Base-by-base conservation (phyloP, 2,113 vertebrate genomes). In the Etheostoma cragini region DNA sequence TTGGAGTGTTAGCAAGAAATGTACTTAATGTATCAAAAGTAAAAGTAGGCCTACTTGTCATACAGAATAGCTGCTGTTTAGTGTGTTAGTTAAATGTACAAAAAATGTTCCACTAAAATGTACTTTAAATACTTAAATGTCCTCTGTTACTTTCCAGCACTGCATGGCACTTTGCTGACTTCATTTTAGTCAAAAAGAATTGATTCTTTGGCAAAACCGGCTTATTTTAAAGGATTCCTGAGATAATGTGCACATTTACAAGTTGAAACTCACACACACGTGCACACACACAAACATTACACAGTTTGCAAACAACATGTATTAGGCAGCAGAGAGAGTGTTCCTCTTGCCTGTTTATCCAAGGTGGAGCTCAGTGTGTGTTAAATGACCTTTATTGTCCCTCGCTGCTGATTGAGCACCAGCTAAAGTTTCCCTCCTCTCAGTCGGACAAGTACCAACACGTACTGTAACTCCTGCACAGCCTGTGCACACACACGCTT, bases 341-440 rank as follows among this genome's bases (percentile, higher is more conserved):
- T 67, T 77, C 60, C 45, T 45, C 74, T 38, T 35, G 16, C 50
- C 5, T 81, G 78, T 92, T 92, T 90, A 64, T 58, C 81, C 58
- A 90, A 88, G 86, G 89, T 84, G 89, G 87, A 84, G 88, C 81
- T 82, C 69, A 38, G 73, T 16, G 26, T 81, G 50, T 82, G 50
- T 72, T 89, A 81, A 89, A 90, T 88, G 62, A 90, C 83, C 87
- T 92, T 82, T 79, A 89, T 90, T 91, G 86, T 91, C 67, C 76
- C 75, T 64, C 2, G n/a, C 83, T 86, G 85, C 57, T 91, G 90
- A 91, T 72, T 81, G 91, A 90, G 85, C 50, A 42, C 82, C 87
- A 87, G 82, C 84, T 91, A 80, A 87, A 89, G 69, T 90, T 88
- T 81, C 83, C 87, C 83, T 66, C 57, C 76, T 84, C 81, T 78